Evolutionary conservation across 2,797 vertebrate species (phyloP).

Genomic region (Morus bassanus): DNA sequence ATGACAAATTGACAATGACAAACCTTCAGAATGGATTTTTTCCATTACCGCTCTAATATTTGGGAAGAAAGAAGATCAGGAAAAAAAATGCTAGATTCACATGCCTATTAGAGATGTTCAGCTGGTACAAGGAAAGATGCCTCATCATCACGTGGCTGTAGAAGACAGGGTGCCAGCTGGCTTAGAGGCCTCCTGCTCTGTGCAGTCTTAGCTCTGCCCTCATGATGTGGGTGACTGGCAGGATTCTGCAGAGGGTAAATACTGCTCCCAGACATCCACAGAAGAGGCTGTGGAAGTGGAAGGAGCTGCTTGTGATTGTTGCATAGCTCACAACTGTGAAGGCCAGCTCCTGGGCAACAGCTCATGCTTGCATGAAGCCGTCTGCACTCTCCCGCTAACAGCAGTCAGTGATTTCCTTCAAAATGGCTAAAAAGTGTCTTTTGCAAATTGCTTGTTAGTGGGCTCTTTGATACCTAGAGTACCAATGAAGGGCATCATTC

Average conservation of each 20-base stretch:
- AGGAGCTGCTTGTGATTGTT: neutral
- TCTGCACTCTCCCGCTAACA: neutral
- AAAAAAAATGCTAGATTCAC: neutral
- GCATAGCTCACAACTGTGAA: neutral
- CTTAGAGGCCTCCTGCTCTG: neutral
- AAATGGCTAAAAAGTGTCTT: neutral
- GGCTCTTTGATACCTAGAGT: neutral
- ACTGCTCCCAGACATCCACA: neutral
- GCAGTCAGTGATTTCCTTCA: neutral
- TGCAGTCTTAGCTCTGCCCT: neutral
- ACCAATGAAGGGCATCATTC: neutral
- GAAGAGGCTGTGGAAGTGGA: neutral
- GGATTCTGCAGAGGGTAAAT: neutral
- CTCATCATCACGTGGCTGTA: neutral
- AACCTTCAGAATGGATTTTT: neutral
- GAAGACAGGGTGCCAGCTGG: neutral
- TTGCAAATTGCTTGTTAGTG: neutral
- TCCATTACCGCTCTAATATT: neutral
- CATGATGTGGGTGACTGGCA: neutral
- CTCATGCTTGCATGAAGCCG: rapidly evolving
- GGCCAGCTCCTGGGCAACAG: neutral
- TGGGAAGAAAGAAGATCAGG: neutral
- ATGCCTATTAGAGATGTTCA: neutral
- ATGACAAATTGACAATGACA: neutral
- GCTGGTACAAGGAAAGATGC: neutral